These are phyloP conservation scores for Campylorhamphus procurvoides DNA, from an alignment of 2,113 vertebrate species.

Conservation along the genomic window DNA sequence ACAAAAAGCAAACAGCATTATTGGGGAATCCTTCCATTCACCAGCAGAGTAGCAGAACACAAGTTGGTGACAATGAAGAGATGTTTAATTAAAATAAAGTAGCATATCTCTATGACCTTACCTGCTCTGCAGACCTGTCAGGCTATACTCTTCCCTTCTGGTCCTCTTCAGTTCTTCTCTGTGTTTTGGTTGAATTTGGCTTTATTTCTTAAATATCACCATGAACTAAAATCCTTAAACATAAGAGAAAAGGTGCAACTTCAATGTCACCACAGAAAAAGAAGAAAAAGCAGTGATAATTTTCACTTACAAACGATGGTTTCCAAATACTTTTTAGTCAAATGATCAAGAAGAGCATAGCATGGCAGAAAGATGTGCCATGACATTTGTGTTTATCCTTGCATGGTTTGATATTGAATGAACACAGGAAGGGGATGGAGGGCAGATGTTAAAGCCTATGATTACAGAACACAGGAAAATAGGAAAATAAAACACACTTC, in stretches of 20 bases:
- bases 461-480: neutral
- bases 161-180: neutral
- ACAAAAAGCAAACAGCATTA: neutral
- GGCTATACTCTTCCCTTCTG: neutral
- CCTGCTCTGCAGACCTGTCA: neutral
- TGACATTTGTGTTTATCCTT: neutral
- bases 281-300: neutral
- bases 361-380: neutral
- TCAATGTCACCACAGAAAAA: neutral
- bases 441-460: neutral
- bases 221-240: neutral
- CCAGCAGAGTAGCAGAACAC: neutral
- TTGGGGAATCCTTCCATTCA: neutral
- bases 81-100: neutral
- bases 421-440: neutral
- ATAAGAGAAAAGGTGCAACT: neutral
- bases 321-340: neutral
- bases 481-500: neutral
- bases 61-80: neutral
- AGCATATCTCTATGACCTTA: neutral
- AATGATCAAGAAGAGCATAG: neutral
- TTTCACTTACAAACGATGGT: neutral
- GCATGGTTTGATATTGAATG: neutral
- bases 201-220: neutral
- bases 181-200: neutral